Conservation (phyloP, 2,888 invertebrate species). For the Oasisia sp. region DNA sequence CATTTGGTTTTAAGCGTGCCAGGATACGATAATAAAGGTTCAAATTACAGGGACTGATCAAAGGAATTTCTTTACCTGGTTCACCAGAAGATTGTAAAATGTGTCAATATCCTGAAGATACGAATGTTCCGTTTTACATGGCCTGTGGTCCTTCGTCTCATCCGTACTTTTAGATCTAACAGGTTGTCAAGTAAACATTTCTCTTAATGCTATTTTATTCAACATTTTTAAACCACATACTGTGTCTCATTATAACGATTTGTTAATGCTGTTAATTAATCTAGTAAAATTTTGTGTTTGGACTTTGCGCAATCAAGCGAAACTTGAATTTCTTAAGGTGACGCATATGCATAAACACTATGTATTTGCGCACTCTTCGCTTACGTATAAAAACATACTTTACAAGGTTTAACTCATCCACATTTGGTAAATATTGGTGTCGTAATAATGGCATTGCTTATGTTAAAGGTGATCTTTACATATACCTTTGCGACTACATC, state of each 20-base stretch:
- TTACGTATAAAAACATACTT: neutral
- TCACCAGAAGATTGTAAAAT: too few relatives aligned
- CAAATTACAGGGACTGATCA: too few relatives aligned
- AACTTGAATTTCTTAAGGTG: neutral
- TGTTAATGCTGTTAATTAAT: slow-evolving; percentile 14
- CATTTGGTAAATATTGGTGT: too few relatives aligned
- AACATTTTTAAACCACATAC: neutral
- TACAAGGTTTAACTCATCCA: neutral
- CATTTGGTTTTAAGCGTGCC: too few relatives aligned
- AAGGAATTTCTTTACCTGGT: too few relatives aligned
- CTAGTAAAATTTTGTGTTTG: neutral
- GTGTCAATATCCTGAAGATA: too few relatives aligned
- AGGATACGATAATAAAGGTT: too few relatives aligned
- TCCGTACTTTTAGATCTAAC: neutral
- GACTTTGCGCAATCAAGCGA: neutral
- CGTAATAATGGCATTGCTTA: too few relatives aligned
- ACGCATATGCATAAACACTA: neutral
- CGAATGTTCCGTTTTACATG: neutral
- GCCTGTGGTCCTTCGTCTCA: neutral
- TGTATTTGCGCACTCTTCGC: neutral
- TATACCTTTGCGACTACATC: too few relatives aligned
- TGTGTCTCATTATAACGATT: neutral
- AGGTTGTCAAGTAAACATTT: neutral
- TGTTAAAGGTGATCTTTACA: too few relatives aligned
- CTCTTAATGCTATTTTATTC: neutral